phyloP scores from a whole-genome alignment of 2,113 vertebrate species.

The Ammospiza caudacuta region DNA sequence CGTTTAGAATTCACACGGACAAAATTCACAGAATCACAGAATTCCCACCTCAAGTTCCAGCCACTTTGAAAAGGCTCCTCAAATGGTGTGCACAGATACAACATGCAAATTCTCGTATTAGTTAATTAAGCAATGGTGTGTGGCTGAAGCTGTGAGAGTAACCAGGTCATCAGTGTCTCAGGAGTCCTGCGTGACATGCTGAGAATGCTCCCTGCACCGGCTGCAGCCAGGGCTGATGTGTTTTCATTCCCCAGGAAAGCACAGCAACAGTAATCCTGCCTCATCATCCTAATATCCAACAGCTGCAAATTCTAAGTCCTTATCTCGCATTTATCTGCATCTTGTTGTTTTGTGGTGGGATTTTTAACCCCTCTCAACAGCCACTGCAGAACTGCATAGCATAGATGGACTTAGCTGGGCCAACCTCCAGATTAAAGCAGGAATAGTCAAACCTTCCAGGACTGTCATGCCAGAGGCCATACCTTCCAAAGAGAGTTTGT shows the following conservation, averaged over 20 bases:
- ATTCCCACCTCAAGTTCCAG: background rate
- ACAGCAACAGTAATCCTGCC: background rate
- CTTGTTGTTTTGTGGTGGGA: background rate
- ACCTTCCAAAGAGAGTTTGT: background rate
- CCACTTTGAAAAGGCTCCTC: background rate
- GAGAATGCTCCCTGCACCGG: background rate
- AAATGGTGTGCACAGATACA: background rate
- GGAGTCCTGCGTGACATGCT: background rate
- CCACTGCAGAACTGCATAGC: background rate
- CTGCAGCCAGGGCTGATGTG: background rate
- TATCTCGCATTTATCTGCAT: background rate
- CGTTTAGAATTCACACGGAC: background rate
- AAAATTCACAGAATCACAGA: background rate
- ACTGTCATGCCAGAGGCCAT: background rate
- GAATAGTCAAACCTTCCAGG: background rate
- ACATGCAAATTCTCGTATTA: background rate
- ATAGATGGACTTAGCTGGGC: background rate
- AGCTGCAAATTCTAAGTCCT: background rate
- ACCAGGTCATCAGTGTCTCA: background rate
- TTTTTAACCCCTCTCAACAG: background rate
- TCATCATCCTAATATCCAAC: background rate
- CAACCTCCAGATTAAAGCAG: background rate
- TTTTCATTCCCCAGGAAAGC: background rate
- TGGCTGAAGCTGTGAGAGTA: background rate
- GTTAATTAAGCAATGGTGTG: background rate